Evolutionary conservation across 1,140 invertebrate species (phyloP).

Genomic region (Dryas iulia): DNA sequence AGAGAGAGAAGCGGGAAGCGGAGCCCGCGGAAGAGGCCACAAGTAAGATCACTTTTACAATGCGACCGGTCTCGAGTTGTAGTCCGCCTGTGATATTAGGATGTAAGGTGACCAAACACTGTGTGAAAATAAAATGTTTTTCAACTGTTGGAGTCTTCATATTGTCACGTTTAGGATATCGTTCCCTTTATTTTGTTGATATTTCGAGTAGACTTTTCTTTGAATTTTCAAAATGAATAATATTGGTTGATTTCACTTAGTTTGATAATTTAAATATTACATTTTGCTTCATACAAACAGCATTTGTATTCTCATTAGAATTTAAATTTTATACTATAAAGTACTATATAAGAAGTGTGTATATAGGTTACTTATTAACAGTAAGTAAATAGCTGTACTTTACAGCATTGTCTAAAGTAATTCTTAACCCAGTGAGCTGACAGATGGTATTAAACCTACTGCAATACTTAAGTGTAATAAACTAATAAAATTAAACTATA

Average conservation of each 20-base stretch:
- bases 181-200: slow-evolving; percentile 43
- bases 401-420: background rate
- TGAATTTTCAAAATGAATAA: too few relatives aligned
- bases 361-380: background rate
- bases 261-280: too few relatives aligned
- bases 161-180: slow-evolving; percentile 52
- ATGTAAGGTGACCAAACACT: slow-evolving; percentile 51
- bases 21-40: slow-evolving; percentile 41
- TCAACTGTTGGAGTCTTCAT: slow-evolving; percentile 69
- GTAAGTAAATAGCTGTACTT: too few relatives aligned
- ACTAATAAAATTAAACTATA: too few relatives aligned
- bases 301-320: background rate
- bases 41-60: slow-evolving; percentile 74
- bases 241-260: too few relatives aligned
- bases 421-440: background rate
- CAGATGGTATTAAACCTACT: background rate
- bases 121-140: slow-evolving; percentile 73
- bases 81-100: slow-evolving; percentile 60
- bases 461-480: too few relatives aligned
- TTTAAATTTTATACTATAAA: background rate
- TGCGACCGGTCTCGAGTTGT: slow-evolving; percentile 20
- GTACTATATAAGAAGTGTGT: background rate
- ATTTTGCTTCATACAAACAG: background rate
- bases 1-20: slow-evolving; percentile 35
- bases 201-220: too few relatives aligned